These are phyloP conservation scores for Lutjanus campechanus DNA, from an alignment of 2,797 vertebrate genomes.

Conservation along the genomic window DNA sequence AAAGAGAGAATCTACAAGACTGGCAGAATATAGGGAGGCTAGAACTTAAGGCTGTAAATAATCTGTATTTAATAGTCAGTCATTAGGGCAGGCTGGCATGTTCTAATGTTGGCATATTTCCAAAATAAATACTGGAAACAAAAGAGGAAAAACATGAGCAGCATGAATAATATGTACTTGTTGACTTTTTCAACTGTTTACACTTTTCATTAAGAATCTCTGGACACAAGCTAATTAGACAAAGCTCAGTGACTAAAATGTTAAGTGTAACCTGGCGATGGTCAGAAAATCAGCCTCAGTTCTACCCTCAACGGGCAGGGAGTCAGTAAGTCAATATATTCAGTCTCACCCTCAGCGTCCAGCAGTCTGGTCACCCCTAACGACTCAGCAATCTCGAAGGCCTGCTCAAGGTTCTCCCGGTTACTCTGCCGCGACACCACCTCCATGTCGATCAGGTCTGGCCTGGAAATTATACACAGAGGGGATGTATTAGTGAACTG, in stretches of 20 bases:
- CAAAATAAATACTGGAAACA: conserved; percentile 3
- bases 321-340: not conserved
- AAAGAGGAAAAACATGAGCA: not conserved
- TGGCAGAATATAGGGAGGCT: not conserved
- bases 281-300: not conserved
- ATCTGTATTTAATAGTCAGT: not conserved
- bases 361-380: conserved; percentile 95
- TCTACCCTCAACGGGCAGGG: not conserved
- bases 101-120: not conserved
- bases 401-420: conserved; percentile 97
- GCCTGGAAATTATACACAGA: conserved; percentile 82
- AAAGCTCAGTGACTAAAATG: not conserved
- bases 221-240: not conserved
- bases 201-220: not conserved
- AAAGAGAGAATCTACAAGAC: not conserved
- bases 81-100: not conserved
- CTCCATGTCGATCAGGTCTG: conserved; percentile 98
- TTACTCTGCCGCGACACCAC: conserved; percentile 93
- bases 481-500: not conserved
- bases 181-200: not conserved
- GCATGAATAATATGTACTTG: not conserved
- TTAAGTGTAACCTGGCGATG: not conserved
- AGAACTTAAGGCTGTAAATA: not conserved
- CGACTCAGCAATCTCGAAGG: conserved; percentile 96
- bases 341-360: conserved; percentile 93